A percentile compares a stretch with the other conserved stretches of the same genome.
Conservation (phyloP, 2,888 invertebrate genomes). For the Papilio gigon region DNA sequence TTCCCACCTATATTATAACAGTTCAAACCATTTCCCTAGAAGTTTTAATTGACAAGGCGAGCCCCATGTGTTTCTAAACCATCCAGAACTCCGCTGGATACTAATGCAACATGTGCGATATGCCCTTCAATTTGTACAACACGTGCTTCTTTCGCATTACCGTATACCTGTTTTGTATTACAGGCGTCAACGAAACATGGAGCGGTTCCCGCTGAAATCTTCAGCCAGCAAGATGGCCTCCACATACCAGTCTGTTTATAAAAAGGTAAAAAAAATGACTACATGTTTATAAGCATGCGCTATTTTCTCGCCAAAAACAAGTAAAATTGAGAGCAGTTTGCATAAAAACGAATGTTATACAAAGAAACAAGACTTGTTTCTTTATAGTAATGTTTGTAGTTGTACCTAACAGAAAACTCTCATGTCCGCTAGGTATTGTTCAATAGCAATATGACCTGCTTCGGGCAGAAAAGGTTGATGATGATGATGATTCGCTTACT, state of each 20-base stretch:
- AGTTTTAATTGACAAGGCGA: conserved; percentile 1
- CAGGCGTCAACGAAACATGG: conserved; percentile 65
- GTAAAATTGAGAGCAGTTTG: too few species aligned
- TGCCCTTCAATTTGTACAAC: neutral
- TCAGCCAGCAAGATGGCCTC: conserved; percentile 66
- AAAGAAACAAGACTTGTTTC: too few species aligned
- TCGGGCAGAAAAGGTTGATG: too few species aligned
- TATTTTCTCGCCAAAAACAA: too few species aligned
- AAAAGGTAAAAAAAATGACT: conserved; percentile 61
- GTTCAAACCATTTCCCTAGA: neutral
- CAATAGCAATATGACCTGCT: too few species aligned
- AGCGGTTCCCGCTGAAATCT: conserved; percentile 75
- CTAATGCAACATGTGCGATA: neutral
- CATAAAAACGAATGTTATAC: too few species aligned
- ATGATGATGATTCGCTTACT: too few species aligned
- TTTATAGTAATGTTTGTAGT: too few species aligned
- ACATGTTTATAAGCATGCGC: neutral
- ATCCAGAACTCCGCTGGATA: neutral
- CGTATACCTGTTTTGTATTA: conserved; percentile 41
- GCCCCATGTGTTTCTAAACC: neutral
- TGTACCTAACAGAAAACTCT: too few species aligned
- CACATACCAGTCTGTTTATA: conserved; percentile 76
- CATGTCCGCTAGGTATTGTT: too few species aligned
- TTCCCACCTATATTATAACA: neutral
- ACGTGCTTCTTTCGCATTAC: neutral